These are phyloP conservation scores for Mormyrus iriodes DNA, from an alignment of 2,113 vertebrate genomes.

Conservation along the genomic window DNA sequence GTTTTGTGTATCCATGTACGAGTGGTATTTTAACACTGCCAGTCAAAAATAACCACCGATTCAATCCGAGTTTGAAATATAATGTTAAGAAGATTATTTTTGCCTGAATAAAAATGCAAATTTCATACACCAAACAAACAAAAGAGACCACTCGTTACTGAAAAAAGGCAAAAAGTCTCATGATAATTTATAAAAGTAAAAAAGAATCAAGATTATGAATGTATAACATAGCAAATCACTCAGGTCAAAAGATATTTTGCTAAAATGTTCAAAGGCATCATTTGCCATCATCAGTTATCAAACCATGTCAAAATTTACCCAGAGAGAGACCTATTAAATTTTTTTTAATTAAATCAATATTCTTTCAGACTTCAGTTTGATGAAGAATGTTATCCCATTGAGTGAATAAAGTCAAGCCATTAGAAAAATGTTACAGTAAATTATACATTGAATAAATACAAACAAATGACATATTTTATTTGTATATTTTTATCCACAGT, in stretches of 20 bases:
- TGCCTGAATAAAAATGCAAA: neutral
- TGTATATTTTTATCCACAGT: neutral
- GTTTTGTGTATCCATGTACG: neutral
- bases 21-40: neutral
- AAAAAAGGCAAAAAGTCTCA: neutral
- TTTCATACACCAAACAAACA: neutral
- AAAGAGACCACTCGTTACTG: neutral
- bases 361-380: neutral
- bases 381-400: neutral
- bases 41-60: neutral
- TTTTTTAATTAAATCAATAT: neutral
- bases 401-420: neutral
- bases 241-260: neutral
- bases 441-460: neutral
- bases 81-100: conserved; percentile 1
- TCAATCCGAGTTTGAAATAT: neutral
- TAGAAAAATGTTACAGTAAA: neutral
- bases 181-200: neutral
- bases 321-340: neutral
- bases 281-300: neutral
- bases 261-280: neutral
- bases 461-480: neutral
- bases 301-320: neutral
- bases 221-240: neutral
- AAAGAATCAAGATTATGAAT: neutral